Conservation (phyloP, 2,888 invertebrate species). For the Ariolimax columbianus region DNA sequence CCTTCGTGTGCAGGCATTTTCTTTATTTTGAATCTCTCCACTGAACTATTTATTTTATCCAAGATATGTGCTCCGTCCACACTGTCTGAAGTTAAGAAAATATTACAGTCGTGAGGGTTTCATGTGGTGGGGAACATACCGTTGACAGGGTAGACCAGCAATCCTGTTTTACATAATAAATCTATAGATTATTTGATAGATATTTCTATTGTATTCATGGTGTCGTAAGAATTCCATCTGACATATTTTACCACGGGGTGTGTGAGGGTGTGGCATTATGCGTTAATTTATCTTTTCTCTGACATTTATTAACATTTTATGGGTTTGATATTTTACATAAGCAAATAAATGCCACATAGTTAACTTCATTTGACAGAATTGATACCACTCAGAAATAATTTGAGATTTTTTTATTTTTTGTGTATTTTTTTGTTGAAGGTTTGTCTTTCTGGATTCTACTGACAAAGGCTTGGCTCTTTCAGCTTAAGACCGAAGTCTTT, state of each 20-base stretch:
- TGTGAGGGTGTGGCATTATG: not conserved
- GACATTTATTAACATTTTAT: too few relatives aligned
- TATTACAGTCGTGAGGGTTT: not conserved
- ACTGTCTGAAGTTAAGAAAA: conserved; percentile 22
- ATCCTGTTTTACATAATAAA: conserved; percentile 3
- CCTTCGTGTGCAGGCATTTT: conserved; percentile 3
- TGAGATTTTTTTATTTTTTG: too few relatives aligned
- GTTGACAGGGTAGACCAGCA: not conserved
- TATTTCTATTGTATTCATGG: not conserved
- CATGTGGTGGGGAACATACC: conserved; percentile 2
- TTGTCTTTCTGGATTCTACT: too few relatives aligned
- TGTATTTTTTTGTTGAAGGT: too few relatives aligned
- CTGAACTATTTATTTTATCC: not conserved
- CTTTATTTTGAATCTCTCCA: conserved; percentile 17
- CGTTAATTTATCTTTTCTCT: not conserved
- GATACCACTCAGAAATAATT: too few relatives aligned
- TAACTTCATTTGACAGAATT: too few relatives aligned
- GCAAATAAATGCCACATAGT: too few relatives aligned
- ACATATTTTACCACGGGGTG: not conserved
- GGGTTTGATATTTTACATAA: too few relatives aligned
- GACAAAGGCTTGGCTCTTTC: too few relatives aligned
- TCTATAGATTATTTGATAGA: not conserved
- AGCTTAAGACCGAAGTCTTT: too few relatives aligned
- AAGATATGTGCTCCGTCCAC: not conserved
- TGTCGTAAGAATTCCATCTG: not conserved